Evolutionary conservation across 2,113 vertebrate genomes (phyloP).

Genomic region (Atractosteus spatula): DNA sequence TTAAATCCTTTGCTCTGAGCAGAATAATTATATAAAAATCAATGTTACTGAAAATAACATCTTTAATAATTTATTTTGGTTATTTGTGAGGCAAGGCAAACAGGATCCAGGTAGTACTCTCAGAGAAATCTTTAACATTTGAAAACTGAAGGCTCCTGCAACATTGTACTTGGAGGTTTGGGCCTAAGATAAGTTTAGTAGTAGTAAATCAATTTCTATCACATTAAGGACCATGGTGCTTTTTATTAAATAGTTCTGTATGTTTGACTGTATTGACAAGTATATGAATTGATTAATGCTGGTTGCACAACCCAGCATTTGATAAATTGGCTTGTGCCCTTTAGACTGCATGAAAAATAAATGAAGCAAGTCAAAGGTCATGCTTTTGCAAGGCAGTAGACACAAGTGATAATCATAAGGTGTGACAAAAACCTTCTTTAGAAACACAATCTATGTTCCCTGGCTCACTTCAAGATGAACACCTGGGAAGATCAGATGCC

Average conservation of each 20-base stretch:
- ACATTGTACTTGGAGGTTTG: neutral
- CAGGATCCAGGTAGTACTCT: no score
- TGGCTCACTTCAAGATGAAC: neutral
- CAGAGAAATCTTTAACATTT: no score
- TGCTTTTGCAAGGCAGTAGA: slow-evolving; percentile 30
- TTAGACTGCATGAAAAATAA: slow-evolving; percentile 41
- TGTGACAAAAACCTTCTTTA: slow-evolving; percentile 27
- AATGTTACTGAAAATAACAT: slow-evolving; percentile 22
- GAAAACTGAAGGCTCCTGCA: neutral
- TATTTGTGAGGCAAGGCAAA: no score
- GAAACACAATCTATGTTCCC: neutral
- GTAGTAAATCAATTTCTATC: slow-evolving; percentile 10
- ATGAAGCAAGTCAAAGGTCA: slow-evolving; percentile 47
- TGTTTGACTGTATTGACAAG: slow-evolving; percentile 5
- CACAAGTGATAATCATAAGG: neutral
- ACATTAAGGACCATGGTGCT: neutral
- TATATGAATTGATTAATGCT: slow-evolving; percentile 14
- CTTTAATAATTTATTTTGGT: no score
- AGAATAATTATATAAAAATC: slow-evolving; percentile 21
- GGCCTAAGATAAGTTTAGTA: neutral
- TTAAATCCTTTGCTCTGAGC: slow-evolving; percentile 17
- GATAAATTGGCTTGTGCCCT: slow-evolving; percentile 16
- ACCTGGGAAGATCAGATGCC: slow-evolving; percentile 18
- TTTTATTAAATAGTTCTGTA: slow-evolving; percentile 20
- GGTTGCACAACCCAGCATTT: neutral